These are phyloP conservation scores for Marisa cornuarietis DNA, from an alignment of 1,140 invertebrate genomes.

Conservation along the genomic window DNA sequence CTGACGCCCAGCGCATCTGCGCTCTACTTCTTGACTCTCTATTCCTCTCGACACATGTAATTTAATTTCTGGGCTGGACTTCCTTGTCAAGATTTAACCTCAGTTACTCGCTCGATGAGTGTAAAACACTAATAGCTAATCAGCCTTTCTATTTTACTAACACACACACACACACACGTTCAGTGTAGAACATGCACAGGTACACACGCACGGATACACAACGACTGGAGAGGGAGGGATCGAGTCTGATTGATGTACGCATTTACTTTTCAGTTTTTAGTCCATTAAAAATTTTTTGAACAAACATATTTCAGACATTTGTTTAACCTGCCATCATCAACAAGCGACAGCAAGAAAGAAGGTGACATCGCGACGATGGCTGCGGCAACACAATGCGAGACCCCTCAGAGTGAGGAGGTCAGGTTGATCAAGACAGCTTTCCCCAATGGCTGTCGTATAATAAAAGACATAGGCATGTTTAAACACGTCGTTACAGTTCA, in stretches of 20 bases:
- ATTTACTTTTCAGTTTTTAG: too few species aligned
- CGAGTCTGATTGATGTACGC: too few species aligned
- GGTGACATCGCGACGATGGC: neutral
- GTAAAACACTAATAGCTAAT: neutral
- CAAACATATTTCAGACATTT: neutral
- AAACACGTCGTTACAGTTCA: slow-evolving; percentile 53
- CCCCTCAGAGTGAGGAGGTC: slow-evolving; percentile 23
- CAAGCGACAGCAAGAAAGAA: neutral
- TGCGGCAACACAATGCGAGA: neutral
- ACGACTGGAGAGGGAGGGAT: too few species aligned
- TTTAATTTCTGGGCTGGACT: too few species aligned
- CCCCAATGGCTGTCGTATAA: slow-evolving; percentile 50
- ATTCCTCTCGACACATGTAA: neutral
- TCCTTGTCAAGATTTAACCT: too few species aligned
- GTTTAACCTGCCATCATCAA: slow-evolving; percentile 8
- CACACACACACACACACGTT: too few species aligned
- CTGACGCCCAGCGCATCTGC: neutral
- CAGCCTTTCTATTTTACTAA: neutral
- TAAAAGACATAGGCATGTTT: slow-evolving; percentile 49
- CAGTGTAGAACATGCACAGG: too few species aligned
- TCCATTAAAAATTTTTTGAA: too few species aligned
- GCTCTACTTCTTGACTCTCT: neutral
- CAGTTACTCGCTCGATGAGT: too few species aligned
- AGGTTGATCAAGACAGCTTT: slow-evolving; percentile 35
- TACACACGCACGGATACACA: too few species aligned